These are phyloP conservation scores for Coracopsis vasa DNA, from an alignment of 2,113 vertebrate genomes.

Conservation along the genomic window DNA sequence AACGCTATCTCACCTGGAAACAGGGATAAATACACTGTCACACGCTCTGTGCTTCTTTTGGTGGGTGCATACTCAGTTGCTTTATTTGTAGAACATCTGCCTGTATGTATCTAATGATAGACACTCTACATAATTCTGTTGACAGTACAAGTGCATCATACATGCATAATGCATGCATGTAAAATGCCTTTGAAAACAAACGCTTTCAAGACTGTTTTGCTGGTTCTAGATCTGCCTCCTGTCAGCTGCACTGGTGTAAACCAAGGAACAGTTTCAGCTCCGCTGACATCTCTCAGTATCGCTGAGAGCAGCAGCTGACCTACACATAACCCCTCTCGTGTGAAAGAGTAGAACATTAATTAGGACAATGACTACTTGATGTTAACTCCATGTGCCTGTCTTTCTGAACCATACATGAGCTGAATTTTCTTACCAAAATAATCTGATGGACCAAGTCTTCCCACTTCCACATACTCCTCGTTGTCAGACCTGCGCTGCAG, in stretches of 20 bases:
- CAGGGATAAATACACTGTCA: not conserved
- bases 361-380: not conserved
- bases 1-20: conserved; percentile 90
- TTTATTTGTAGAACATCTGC: not conserved
- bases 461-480: conserved; percentile 95
- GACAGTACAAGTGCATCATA: conserved; percentile 36
- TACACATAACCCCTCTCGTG: not conserved
- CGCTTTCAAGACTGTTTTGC: conserved; percentile 36
- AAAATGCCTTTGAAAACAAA: conserved; percentile 55
- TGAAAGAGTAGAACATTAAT: not conserved
- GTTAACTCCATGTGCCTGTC: not conserved
- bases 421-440: conserved; percentile 89
- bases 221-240: conserved; percentile 28
- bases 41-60: not conserved
- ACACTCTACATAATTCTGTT: conserved; percentile 41
- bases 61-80: not conserved
- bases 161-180: conserved; percentile 60
- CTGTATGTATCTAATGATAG: not conserved
- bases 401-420: not conserved
- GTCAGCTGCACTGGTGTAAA: conserved; percentile 6
- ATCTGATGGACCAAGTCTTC: conserved; percentile 93
- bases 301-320: not conserved
- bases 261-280: not conserved
- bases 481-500: conserved; percentile 94
- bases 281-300: not conserved